Evolutionary conservation across 2,113 vertebrate genomes (phyloP).

Genomic region (Chloebia gouldiae): DNA sequence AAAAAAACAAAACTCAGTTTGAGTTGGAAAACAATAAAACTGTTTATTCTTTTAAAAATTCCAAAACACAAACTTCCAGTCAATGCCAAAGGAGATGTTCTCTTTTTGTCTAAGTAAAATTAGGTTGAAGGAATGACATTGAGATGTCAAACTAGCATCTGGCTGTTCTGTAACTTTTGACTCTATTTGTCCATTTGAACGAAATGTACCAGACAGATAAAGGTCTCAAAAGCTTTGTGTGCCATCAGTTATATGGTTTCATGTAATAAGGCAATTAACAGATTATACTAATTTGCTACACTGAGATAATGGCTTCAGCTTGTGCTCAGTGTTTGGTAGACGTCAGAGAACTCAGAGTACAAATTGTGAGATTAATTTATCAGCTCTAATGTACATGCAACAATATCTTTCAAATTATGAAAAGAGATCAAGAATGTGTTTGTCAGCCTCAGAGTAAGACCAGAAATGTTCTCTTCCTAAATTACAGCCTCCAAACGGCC

Average conservation of each 20-base stretch:
- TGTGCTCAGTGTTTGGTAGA: neutral
- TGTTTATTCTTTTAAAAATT: neutral
- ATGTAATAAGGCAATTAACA: neutral
- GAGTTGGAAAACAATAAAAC: neutral
- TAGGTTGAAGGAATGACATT: neutral
- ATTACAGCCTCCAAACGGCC: accelerated
- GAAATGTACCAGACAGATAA: neutral
- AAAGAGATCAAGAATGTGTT: neutral
- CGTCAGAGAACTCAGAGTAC: neutral
- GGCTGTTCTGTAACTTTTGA: neutral
- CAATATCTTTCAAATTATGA: neutral
- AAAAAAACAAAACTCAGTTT: neutral
- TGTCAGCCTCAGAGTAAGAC: neutral
- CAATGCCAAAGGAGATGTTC: accelerated
- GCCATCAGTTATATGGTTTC: neutral
- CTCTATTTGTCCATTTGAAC: neutral
- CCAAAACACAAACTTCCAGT: neutral
- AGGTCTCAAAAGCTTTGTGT: neutral
- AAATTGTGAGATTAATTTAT: neutral
- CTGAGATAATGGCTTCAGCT: neutral
- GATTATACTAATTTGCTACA: neutral
- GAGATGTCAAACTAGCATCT: neutral
- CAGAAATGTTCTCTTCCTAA: neutral
- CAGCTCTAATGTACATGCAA: neutral
- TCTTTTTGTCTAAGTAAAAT: neutral